Evolutionary conservation across 2,888 invertebrate genomes (phyloP).

Genomic region (Drosophila pseudotakahashii): DNA sequence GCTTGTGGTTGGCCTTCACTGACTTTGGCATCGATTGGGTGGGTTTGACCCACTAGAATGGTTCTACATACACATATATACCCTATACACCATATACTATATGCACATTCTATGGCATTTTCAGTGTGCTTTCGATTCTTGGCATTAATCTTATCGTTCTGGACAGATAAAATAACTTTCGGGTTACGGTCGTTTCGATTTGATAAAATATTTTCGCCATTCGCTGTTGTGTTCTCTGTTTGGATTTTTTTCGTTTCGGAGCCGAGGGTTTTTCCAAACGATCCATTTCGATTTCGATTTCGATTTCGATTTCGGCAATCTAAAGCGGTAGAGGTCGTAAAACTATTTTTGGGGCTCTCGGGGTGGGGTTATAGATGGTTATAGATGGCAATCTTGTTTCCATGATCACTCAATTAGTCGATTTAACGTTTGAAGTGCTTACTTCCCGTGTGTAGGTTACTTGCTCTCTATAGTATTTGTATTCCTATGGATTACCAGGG

Average conservation of each 20-base stretch:
- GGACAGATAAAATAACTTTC: constrained; percentile 60
- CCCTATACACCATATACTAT: background rate
- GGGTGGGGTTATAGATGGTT: constrained; percentile 1
- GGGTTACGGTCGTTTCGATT: constrained; percentile 29
- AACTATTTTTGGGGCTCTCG: background rate
- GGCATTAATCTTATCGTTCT: constrained; percentile 64
- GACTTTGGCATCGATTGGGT: constrained; percentile 31
- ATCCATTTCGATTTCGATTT: constrained; percentile 4
- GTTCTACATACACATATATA: constrained; percentile 6
- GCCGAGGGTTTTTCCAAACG: constrained; percentile 10
- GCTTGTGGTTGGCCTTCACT: constrained; percentile 39
- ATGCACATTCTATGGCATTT: background rate
- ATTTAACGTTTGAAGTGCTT: background rate
- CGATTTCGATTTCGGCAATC: constrained; percentile 1
- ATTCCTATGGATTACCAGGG: background rate
- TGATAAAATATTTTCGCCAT: constrained; percentile 35
- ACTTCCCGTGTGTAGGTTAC: background rate
- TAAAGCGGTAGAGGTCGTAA: background rate
- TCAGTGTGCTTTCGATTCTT: constrained; percentile 21
- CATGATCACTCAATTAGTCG: background rate
- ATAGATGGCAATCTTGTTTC: background rate
- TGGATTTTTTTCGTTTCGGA: background rate
- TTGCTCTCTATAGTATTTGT: no score
- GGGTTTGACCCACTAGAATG: constrained; percentile 29
- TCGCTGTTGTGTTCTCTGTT: background rate